These are phyloP conservation scores for Enteromius unitaeniatus DNA, from an alignment of 2,797 vertebrate genomes.

Conservation along the genomic window DNA sequence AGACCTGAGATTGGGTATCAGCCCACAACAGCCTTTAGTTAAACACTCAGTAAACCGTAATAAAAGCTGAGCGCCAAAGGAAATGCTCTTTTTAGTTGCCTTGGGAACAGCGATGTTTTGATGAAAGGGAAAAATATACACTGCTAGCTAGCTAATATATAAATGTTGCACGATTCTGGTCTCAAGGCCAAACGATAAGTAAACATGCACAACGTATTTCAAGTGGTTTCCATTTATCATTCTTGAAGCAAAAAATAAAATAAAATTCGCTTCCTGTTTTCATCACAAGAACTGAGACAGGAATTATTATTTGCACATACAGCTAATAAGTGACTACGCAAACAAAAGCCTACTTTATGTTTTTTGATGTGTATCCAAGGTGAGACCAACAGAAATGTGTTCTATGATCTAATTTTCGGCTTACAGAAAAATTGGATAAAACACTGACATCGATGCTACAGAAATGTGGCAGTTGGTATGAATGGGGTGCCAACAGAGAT, in stretches of 20 bases:
- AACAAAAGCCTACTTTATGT: neutral
- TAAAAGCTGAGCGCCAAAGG: slow-evolving; percentile 15
- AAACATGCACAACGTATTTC: slow-evolving; percentile 11
- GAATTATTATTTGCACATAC: neutral
- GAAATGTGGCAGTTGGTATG: slow-evolving; percentile 3
- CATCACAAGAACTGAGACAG: neutral
- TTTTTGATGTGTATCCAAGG: slow-evolving; percentile 1
- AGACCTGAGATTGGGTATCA: slow-evolving; percentile 21
- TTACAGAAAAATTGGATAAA: neutral
- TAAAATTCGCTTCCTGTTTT: neutral
- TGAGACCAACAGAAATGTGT: neutral
- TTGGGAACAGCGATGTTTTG: slow-evolving; percentile 23
- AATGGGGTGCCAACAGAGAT: neutral
- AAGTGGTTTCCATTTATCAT: neutral
- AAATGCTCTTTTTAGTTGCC: slow-evolving; percentile 33
- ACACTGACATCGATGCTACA: neutral
- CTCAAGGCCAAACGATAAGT: neutral
- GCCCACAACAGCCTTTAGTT: slow-evolving; percentile 7
- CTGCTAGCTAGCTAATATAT: slow-evolving; percentile 32
- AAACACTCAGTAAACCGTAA: slow-evolving; percentile 8
- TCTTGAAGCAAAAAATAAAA: neutral
- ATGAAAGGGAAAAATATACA: slow-evolving; percentile 14
- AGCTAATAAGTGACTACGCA: neutral
- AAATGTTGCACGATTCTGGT: slow-evolving; percentile 27
- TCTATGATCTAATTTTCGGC: neutral